Base-by-base conservation (phyloP, 2,797 vertebrate species). In the Salmo trutta region DNA sequence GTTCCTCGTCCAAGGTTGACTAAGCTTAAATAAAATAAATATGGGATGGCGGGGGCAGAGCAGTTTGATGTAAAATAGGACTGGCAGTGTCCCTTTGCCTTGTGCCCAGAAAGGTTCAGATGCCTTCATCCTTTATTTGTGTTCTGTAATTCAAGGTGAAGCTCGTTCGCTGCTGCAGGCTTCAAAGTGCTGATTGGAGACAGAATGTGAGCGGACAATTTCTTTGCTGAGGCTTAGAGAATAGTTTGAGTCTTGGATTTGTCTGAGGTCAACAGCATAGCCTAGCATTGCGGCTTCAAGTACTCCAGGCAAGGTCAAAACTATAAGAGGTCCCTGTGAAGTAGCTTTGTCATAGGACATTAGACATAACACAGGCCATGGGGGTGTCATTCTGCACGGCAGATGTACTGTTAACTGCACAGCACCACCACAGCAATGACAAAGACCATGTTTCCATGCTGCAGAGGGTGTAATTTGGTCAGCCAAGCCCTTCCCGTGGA, bases 391-490 rank as follows among this genome's bases (percentile, higher is more conserved):
- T 72, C 69, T 51, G 70, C 31, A 66, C 52, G 69, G 79, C 74
- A 79, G 77, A 88, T 76, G 75, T 86, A 74, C 81, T 81, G 77
- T 83, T 68, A 78, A 83, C 71, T 83, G 85, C 80, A 82, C 56
- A 79, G 68, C 56, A 7, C 83, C 83, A 88, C 82, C 84, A 71
- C 86, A 82, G 83, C 79, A 86, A 76, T 67, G 83, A 89, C 82
- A 88, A 59, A 84, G 81, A 59, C 79, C 82, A 77, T 81, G 80
- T 82, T 86, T 88, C 77, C 76, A 78, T 77, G 83, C 77, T 82
- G 76, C 41, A 27, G 71, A 81, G 79, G 81, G 86, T 88, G 87
- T 87, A 75, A 83, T 88, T 87, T 86, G 81, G 81, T 88, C 81
- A 88, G 80, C 83, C 81, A 75, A 83, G 72, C 84, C 81, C 75